Evolutionary conservation across 2,113 vertebrate genomes (phyloP).

Genomic region (Egretta garzetta): DNA sequence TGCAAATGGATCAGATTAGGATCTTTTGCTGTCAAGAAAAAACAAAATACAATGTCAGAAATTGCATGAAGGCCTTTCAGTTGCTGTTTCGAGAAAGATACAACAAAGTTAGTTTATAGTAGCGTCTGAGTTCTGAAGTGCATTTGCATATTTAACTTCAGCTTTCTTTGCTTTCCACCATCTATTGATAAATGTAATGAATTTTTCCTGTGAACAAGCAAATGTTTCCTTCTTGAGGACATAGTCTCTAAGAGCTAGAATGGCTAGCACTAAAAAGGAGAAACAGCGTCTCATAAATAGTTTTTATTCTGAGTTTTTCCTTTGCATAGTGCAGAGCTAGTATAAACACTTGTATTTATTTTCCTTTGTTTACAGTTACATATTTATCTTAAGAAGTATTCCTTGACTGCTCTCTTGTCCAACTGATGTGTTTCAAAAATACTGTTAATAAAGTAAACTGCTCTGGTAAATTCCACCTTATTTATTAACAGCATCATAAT

Average conservation of each 20-base stretch:
- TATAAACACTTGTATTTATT: background rate
- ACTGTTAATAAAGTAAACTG: background rate
- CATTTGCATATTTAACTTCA: background rate
- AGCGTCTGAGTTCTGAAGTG: background rate
- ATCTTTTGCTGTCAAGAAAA: background rate
- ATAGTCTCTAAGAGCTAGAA: background rate
- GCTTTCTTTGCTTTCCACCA: background rate
- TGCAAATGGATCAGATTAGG: background rate
- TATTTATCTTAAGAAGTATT: background rate
- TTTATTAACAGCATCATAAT: background rate
- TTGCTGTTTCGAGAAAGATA: background rate
- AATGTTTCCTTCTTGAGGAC: background rate
- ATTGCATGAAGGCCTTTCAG: background rate
- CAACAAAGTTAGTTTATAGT: background rate
- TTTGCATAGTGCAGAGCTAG: background rate
- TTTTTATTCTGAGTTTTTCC: background rate
- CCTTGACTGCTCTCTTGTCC: background rate
- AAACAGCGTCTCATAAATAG: background rate
- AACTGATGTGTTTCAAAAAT: background rate
- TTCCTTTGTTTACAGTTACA: background rate
- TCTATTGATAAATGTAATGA: background rate
- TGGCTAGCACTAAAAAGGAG: background rate
- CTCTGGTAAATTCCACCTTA: background rate
- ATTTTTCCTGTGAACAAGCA: background rate
- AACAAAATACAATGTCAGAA: background rate